Evolutionary conservation across 1,140 invertebrate species (phyloP).

Genomic region (Rhagoletis pomonella): DNA sequence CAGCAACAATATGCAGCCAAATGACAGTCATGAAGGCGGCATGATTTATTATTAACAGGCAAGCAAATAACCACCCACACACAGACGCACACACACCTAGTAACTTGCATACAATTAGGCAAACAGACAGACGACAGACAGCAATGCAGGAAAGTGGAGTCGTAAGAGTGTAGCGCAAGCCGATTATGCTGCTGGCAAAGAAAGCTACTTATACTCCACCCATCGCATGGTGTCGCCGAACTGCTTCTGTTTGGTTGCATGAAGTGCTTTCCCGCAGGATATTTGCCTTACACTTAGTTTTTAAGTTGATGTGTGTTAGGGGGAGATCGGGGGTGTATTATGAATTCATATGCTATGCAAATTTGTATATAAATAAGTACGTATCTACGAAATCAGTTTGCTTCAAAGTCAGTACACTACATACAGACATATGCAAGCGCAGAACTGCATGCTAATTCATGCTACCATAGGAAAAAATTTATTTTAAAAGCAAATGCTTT

Average conservation of each 20-base stretch:
- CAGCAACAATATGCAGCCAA: slow-evolving; percentile 45
- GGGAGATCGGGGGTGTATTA: background rate
- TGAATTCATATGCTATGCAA: slow-evolving; percentile 23
- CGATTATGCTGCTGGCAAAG: background rate
- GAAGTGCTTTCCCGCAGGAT: slow-evolving; percentile 52
- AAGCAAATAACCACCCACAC: no score
- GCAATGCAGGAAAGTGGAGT: background rate
- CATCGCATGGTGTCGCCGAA: background rate
- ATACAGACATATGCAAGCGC: no score
- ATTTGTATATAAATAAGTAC: background rate
- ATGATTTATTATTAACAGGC: slow-evolving; percentile 56
- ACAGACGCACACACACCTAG: no score
- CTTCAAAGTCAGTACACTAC: background rate
- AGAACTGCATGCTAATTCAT: no score
- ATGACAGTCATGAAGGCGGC: slow-evolving; percentile 42
- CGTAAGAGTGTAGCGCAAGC: background rate
- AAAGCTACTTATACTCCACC: background rate
- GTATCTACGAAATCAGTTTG: background rate
- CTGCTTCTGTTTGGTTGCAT: background rate
- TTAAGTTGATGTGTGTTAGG: background rate
- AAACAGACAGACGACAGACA: slow-evolving; percentile 43
- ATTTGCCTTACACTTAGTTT: slow-evolving; percentile 54
- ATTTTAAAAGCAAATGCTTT: no score
- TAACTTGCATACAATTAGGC: slow-evolving; percentile 36
- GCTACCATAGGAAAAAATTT: no score